Conservation (phyloP, 37 sponge, comb jelly and placozoan genomes). For the Hormiphora californensis region DNA sequence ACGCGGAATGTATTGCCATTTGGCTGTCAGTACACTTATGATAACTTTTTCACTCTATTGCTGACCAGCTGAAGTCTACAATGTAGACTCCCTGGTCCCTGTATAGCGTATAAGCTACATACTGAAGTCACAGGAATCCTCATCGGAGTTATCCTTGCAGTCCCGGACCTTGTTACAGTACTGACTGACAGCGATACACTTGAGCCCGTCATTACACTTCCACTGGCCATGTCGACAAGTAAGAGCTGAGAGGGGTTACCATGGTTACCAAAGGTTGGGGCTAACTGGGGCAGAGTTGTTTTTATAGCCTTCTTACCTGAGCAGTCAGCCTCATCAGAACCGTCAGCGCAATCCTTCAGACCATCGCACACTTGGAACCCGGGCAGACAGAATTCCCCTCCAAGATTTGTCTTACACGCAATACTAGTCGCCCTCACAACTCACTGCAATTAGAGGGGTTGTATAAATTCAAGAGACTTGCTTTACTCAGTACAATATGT, state of each 20-base stretch:
- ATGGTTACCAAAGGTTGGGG: neutral
- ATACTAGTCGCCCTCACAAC: too few relatives aligned
- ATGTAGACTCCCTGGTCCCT: too few relatives aligned
- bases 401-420: too few relatives aligned
- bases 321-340: neutral
- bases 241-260: neutral
- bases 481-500: too few relatives aligned
- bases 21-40: too few relatives aligned
- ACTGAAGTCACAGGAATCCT: neutral
- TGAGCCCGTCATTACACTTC: neutral
- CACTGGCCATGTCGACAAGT: neutral
- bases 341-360: neutral
- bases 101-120: neutral
- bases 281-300: neutral
- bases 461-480: too few relatives aligned
- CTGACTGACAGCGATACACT: neutral
- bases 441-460: too few relatives aligned
- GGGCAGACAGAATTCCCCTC: neutral
- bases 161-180: slow-evolving; percentile 28
- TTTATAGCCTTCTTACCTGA: neutral
- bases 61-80: too few relatives aligned
- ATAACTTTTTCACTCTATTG: too few relatives aligned
- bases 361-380: neutral
- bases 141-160: slow-evolving; percentile 42
- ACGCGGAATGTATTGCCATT: too few relatives aligned